Conservation (phyloP, 1,140 invertebrate genomes). For the Pseudoatta argentina region DNA sequence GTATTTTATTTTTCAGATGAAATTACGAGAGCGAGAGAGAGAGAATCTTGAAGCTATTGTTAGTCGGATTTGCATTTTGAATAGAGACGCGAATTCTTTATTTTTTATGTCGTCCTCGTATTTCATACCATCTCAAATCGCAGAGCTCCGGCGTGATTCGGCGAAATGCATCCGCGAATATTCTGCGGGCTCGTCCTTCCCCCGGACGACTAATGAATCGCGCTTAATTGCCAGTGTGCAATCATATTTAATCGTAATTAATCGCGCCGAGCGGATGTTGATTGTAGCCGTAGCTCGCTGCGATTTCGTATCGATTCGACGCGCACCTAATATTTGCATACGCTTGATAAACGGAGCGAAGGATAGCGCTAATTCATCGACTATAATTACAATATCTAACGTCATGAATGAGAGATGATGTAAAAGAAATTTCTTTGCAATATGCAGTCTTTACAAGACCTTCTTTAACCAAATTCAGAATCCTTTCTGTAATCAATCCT, state of each 20-base stretch:
- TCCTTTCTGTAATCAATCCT: too few relatives aligned
- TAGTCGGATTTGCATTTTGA: background rate
- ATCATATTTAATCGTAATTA: constrained; percentile 63
- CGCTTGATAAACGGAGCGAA: constrained; percentile 23
- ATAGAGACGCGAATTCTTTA: background rate
- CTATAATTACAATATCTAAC: background rate
- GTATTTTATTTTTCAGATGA: background rate
- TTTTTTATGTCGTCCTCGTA: constrained; percentile 11
- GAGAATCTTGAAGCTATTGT: background rate
- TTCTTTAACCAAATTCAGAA: background rate
- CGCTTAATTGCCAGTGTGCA: constrained; percentile 49
- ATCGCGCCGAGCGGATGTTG: constrained; percentile 36
- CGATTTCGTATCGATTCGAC: constrained; percentile 43
- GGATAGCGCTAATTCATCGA: constrained; percentile 35
- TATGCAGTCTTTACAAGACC: background rate
- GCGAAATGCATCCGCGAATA: background rate
- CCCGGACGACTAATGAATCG: constrained; percentile 51
- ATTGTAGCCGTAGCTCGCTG: constrained; percentile 47
- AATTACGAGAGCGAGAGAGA: background rate
- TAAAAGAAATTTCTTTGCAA: background rate
- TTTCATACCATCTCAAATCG: background rate
- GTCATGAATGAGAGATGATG: background rate
- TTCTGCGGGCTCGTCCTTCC: background rate
- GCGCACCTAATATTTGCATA: constrained; percentile 43
- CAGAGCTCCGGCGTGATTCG: background rate